Evolutionary conservation across 2,797 vertebrate genomes (phyloP).

Genomic region (Darevskia mixta): DNA sequence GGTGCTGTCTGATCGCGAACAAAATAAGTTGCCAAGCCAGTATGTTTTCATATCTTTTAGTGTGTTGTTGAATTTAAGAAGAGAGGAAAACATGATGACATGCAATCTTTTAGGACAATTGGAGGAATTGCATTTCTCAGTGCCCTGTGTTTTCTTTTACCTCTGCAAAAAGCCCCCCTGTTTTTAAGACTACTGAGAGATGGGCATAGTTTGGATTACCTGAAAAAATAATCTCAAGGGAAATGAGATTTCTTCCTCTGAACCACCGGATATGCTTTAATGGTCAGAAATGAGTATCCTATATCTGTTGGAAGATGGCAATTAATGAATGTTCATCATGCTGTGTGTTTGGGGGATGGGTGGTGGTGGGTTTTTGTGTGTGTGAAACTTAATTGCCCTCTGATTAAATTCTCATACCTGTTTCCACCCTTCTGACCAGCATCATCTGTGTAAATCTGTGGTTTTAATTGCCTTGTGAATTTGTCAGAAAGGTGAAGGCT

Average conservation of each 20-base stretch:
- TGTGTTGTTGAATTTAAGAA: conserved; percentile 46
- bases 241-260: conserved; percentile 11
- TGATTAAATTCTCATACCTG: conserved; percentile 12
- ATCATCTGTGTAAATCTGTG: neutral
- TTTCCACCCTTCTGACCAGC: neutral
- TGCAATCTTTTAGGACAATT: conserved; percentile 58
- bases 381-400: conserved; percentile 7
- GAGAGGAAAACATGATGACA: neutral
- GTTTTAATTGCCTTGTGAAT: neutral
- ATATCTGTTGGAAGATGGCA: neutral
- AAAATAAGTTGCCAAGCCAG: conserved; percentile 9
- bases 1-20: conserved; percentile 24
- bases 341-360: neutral
- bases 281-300: conserved; percentile 25
- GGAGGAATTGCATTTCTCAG: conserved; percentile 46
- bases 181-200: conserved; percentile 24
- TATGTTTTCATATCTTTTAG: conserved; percentile 46
- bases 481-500: conserved; percentile 5
- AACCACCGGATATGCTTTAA: conserved; percentile 26
- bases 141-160: conserved; percentile 53
- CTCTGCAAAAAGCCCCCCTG: conserved; percentile 54
- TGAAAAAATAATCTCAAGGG: conserved; percentile 27
- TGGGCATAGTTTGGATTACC: conserved; percentile 50
- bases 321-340: conserved; percentile 20
- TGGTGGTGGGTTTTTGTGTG: neutral